Conservation (phyloP, 2,113 vertebrate genomes). For the Psammodynastes pulverulentus region DNA sequence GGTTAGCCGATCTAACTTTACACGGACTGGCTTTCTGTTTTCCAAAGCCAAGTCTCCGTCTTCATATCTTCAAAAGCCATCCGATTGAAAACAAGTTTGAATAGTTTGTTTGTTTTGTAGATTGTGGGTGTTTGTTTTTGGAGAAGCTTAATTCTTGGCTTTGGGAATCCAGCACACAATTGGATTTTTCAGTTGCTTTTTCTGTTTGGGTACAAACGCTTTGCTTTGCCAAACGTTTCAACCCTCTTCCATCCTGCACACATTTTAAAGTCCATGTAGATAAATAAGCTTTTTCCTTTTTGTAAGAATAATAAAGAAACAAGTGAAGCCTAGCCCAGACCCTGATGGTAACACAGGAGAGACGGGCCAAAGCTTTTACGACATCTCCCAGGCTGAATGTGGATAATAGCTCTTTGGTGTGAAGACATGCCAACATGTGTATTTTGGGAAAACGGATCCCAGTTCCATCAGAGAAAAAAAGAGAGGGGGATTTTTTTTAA, state of each 20-base stretch:
- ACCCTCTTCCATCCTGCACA: slow-evolving; percentile 49
- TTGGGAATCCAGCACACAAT: slow-evolving; percentile 30
- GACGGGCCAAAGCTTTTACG: slow-evolving; percentile 35
- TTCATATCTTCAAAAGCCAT: slow-evolving; percentile 10
- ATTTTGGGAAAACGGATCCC: slow-evolving; percentile 16
- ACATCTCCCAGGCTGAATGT: slow-evolving; percentile 26
- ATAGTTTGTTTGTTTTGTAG: not conserved
- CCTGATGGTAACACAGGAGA: slow-evolving; percentile 35
- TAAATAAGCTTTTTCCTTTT: not conserved
- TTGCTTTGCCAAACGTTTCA: slow-evolving; percentile 41
- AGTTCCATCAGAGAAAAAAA: slow-evolving; percentile 5
- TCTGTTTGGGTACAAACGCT: not conserved
- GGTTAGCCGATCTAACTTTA: not conserved
- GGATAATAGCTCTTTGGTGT: not conserved
- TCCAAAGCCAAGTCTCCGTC: rapidly evolving
- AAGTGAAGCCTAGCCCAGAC: slow-evolving; percentile 40
- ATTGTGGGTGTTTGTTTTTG: not conserved
- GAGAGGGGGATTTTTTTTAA: slow-evolving; percentile 3
- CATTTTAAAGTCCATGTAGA: slow-evolving; percentile 49
- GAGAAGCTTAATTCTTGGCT: slow-evolving; percentile 42
- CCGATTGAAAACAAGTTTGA: slow-evolving; percentile 42
- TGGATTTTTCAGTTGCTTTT: not conserved
- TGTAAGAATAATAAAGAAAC: slow-evolving; percentile 45
- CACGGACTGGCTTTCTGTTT: not conserved
- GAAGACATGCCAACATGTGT: slow-evolving; percentile 39